Evolutionary conservation across 2,888 invertebrate species (phyloP).

Genomic region (Diplazon laetatorius): DNA sequence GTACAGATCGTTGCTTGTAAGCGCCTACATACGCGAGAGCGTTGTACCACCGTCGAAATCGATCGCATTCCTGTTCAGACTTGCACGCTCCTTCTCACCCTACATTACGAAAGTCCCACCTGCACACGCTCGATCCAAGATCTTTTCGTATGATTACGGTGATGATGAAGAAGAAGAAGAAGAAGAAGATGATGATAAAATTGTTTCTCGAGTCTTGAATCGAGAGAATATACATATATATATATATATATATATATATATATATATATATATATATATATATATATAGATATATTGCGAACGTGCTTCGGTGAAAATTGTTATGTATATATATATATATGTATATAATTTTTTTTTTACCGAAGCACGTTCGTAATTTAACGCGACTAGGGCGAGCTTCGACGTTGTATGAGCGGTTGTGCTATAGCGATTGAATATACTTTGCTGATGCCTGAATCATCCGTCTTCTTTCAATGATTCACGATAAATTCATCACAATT

Average conservation of each 20-base stretch:
- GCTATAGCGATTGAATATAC: slow-evolving; percentile 12
- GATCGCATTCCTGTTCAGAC: slow-evolving; percentile 35
- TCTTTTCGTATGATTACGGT: too few species aligned
- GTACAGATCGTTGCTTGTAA: too few species aligned
- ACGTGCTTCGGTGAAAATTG: too few species aligned
- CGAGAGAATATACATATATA: too few species aligned
- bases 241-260: too few species aligned
- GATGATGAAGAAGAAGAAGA: neutral
- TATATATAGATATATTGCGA: too few species aligned
- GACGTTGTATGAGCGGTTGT: neutral
- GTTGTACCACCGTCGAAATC: slow-evolving; percentile 40
- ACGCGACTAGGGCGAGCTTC: neutral
- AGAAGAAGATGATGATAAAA: too few species aligned
- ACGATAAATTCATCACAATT: slow-evolving; percentile 33
- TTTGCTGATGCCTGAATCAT: slow-evolving; percentile 53
- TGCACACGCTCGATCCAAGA: slow-evolving; percentile 39
- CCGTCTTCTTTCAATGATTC: slow-evolving; percentile 58
- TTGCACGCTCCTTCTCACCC: slow-evolving; percentile 41
- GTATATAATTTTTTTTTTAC: too few species aligned
- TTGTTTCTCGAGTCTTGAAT: too few species aligned
- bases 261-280: too few species aligned
- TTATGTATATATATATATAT: too few species aligned
- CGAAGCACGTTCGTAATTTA: neutral
- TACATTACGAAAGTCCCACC: slow-evolving; percentile 52
- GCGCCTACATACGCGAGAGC: neutral